Evolutionary conservation across 2,797 vertebrate species (phyloP), one percentile per base, ranked within the genome.

Genomic region (Poeciliopsis presidionis): DNA sequence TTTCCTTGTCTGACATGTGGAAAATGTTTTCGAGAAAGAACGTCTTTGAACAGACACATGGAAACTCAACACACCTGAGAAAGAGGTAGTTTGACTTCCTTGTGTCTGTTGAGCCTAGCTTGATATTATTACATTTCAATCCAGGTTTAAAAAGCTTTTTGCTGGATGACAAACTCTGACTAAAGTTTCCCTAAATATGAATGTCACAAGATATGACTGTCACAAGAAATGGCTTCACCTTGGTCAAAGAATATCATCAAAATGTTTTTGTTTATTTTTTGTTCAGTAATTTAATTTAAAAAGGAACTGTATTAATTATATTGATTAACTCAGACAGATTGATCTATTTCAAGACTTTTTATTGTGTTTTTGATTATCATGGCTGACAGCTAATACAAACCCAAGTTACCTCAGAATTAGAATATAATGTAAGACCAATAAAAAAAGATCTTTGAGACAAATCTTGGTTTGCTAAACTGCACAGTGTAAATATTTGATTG

Each of bases 1-100:
- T 69, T 69, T 3, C 11, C 39, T 0, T 69, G 65, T n/a, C 65
- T 7, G 5, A 25, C 65, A 3, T 69, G 65, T n/a, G 65, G 65
- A 7, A 69, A 69, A 69, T 20, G 65, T 69, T 69, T 69, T 41
- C 36, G 65, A 43, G 65, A 69, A 43, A 69, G 39, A 69, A 69
- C 65, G 30, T 69, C 65, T 69, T 43, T 69, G 65, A 69, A 69
- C 65, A 69, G 65, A 43, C 65, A 69, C 65, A 25, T n/a, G 65
- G 65, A 69, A 69, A 69, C 65, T 25, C 65, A 69, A 43, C 65
- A 69, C 39, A 2, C 36, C 39, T 69, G 22, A 69, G 11, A 13
- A 67, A 39, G 20, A 9, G 13, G 39, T 14, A 25, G 22, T 6
- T 69, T 43, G 20, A n/a, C 20, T 41, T 43, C 22, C 39, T 43